Evolutionary conservation across 1,140 invertebrate genomes (phyloP).

Genomic region (Drosophila biarmipes): DNA sequence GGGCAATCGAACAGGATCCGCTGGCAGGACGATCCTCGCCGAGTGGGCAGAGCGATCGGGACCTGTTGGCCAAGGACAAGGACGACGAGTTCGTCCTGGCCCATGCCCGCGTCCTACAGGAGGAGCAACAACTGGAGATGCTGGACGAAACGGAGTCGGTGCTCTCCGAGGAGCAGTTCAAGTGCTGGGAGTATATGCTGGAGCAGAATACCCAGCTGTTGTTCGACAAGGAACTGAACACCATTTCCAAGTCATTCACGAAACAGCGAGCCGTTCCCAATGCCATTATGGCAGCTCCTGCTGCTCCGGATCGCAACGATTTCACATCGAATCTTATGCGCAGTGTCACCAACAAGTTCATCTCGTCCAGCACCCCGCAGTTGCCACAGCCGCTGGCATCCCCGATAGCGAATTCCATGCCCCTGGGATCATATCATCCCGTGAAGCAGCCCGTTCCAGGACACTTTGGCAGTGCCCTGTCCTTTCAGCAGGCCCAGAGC

Average conservation of each 20-base stretch:
- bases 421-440: constrained; percentile 40
- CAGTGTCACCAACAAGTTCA: constrained; percentile 72
- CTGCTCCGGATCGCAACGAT: constrained; percentile 61
- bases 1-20: constrained; percentile 63
- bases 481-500: constrained; percentile 86
- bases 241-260: constrained; percentile 88
- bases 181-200: constrained; percentile 96
- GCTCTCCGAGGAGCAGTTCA: constrained; percentile 93
- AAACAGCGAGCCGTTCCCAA: constrained; percentile 85
- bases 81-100: constrained; percentile 74
- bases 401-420: constrained; percentile 11
- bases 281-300: constrained; percentile 53
- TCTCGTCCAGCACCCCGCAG: constrained; percentile 79
- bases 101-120: constrained; percentile 84
- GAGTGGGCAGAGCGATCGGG: constrained; percentile 91
- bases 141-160: constrained; percentile 87
- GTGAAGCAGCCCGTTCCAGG: constrained; percentile 67
- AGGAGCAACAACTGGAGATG: constrained; percentile 87
- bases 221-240: constrained; percentile 94
- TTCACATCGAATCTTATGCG: constrained; percentile 75
- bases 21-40: constrained; percentile 90
- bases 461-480: constrained; percentile 91
- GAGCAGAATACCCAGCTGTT: constrained; percentile 95
- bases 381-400: constrained; percentile 34
- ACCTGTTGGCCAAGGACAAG: constrained; percentile 84